A percentile compares a stretch with the other conserved stretches of the same genome.
These are phyloP conservation scores for Rhodinocichla rosea DNA, from an alignment of 2,113 vertebrate species.

Conservation along the genomic window DNA sequence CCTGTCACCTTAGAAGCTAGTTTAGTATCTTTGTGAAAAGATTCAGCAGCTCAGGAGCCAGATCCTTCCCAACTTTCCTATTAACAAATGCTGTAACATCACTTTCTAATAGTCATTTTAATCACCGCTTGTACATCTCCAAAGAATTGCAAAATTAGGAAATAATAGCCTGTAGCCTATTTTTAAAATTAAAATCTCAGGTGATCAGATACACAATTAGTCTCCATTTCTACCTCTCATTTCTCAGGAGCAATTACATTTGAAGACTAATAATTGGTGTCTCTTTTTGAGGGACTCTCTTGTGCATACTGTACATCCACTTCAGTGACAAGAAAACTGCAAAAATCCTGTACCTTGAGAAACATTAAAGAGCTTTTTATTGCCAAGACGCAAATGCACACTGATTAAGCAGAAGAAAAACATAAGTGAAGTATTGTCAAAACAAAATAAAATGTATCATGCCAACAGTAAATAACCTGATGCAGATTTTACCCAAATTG, in stretches of 20 bases:
- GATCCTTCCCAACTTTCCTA: conserved; percentile 8
- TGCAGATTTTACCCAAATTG: neutral
- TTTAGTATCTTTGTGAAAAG: neutral
- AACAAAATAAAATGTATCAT: neutral
- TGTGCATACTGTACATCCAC: conserved; percentile 25
- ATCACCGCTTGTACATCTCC: conserved; percentile 41
- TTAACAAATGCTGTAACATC: conserved; percentile 35
- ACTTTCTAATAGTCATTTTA: conserved; percentile 39
- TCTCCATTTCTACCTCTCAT: conserved; percentile 34
- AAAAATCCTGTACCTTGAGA: neutral
- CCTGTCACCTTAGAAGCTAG: neutral
- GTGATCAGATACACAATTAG: conserved; percentile 55
- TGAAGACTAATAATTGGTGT: conserved; percentile 42
- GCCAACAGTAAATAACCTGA: neutral
- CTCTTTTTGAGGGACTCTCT: conserved; percentile 24
- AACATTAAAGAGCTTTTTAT: neutral
- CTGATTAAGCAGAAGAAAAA: neutral
- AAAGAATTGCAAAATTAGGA: conserved; percentile 45
- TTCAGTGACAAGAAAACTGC: neutral
- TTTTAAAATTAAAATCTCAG: conserved; percentile 60
- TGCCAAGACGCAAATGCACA: neutral
- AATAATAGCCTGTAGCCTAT: conserved; percentile 55
- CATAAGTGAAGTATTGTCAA: neutral
- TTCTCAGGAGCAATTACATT: conserved; percentile 52
- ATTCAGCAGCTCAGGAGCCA: neutral